Conservation (phyloP, 2,888 invertebrate genomes). For the Ectobius pallidus region DNA sequence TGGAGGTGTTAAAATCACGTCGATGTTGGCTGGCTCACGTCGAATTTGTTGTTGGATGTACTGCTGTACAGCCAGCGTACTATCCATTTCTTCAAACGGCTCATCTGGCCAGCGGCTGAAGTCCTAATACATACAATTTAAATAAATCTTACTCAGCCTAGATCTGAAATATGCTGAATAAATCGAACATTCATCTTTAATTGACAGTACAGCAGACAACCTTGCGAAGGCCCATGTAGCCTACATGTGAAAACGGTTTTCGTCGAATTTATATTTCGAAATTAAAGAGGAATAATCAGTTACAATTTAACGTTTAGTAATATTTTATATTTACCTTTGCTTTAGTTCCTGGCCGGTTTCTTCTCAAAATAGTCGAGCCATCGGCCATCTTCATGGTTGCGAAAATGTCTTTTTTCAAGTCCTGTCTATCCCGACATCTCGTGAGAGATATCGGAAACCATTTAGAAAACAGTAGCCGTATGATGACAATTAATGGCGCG, state of each 20-base stretch:
- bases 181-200: neutral
- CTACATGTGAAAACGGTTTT: too few relatives aligned
- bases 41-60: conserved; percentile 98
- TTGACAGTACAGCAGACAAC: conserved; percentile 11
- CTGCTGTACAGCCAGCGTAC: conserved; percentile 97
- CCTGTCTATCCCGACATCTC: conserved; percentile 30
- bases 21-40: conserved; percentile 90
- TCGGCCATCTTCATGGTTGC: conserved; percentile 81
- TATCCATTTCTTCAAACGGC: conserved; percentile 99
- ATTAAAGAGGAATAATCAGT: too few relatives aligned
- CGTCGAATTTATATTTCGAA: too few relatives aligned
- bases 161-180: too few relatives aligned
- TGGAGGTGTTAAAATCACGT: conserved; percentile 93
- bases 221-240: neutral
- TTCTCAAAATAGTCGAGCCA: conserved; percentile 78
- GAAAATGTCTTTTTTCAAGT: conserved; percentile 25
- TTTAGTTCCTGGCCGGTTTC: conserved; percentile 91
- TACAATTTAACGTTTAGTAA: neutral
- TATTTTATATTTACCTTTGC: conserved; percentile 68
- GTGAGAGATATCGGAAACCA: neutral
- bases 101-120: conserved; percentile 98
- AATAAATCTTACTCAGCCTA: too few relatives aligned
- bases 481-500: neutral
- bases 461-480: neutral
- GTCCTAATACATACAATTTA: conserved; percentile 65